Percentiles rank a stretch among this genome's conserved stretches.
Conservation (phyloP, 2,113 vertebrate species). For the Ptychochromis oligacanthus region DNA sequence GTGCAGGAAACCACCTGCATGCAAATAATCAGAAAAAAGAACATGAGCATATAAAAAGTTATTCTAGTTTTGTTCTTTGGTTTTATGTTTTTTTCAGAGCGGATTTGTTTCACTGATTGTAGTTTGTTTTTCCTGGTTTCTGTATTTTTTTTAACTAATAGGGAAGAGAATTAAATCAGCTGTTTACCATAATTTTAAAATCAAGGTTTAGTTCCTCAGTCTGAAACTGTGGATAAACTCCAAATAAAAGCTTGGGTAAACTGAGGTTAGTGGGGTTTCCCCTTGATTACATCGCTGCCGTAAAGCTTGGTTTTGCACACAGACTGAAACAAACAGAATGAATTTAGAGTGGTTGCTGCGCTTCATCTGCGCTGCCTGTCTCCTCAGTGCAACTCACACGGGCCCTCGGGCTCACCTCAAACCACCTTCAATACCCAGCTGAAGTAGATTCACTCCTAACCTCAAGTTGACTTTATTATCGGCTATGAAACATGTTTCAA, state of each 20-base stretch:
- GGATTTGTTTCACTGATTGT: rapidly evolving
- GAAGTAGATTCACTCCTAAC: background rate
- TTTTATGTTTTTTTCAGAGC: background rate
- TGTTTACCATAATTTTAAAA: background rate
- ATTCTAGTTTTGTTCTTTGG: background rate
- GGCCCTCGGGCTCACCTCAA: conserved; percentile 1
- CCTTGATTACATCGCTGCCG: background rate
- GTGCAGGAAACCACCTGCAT: background rate
- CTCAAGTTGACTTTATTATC: conserved; percentile 21
- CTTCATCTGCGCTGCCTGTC: background rate
- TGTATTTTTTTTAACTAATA: background rate
- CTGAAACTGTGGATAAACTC: background rate
- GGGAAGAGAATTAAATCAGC: background rate
- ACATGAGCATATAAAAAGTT: background rate
- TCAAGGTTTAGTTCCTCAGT: background rate
- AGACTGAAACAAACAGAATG: background rate
- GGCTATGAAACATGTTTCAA: background rate
- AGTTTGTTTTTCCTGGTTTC: background rate
- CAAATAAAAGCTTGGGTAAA: background rate
- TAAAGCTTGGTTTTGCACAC: background rate
- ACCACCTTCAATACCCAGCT: conserved; percentile 1
- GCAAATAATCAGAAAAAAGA: background rate
- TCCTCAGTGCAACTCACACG: background rate
- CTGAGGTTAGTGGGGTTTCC: background rate
- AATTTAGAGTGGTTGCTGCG: background rate